A percentile compares a stretch with the other conserved stretches of the same genome.
phyloP scores from a whole-genome alignment of 2,113 vertebrate species.

The Corythornis vintsioides region DNA sequence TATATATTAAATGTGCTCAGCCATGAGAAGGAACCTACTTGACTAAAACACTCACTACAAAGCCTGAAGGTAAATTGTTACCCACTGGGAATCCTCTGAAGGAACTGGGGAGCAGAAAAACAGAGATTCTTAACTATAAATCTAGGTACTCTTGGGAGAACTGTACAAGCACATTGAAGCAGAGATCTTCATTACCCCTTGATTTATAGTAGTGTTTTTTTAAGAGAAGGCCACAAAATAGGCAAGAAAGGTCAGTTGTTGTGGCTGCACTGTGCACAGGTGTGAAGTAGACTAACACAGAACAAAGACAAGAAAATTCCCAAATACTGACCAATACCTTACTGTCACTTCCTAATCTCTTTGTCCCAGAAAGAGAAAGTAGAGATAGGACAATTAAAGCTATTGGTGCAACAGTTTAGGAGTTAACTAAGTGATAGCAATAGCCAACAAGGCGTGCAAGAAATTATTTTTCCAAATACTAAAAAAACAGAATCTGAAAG shows the following conservation, averaged over 20 bases:
- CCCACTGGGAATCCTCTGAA: neutral
- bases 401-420: neutral
- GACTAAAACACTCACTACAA: neutral
- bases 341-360: neutral
- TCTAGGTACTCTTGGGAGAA: neutral
- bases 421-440: neutral
- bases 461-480: neutral
- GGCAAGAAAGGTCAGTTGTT: neutral
- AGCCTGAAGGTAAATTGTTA: neutral
- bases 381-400: neutral
- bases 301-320: neutral
- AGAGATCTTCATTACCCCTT: neutral
- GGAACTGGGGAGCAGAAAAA: neutral
- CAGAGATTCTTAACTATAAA: neutral
- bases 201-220: neutral
- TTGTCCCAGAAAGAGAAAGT: neutral
- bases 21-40: neutral
- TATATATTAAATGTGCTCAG: neutral
- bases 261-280: neutral
- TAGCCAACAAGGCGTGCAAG: neutral
- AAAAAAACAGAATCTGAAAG: neutral
- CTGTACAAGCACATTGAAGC: neutral
- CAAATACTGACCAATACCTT: neutral
- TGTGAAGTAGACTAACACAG: neutral
- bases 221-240: neutral